Conservation (phyloP, 2,113 vertebrate species). For the Symphodus melops region DNA sequence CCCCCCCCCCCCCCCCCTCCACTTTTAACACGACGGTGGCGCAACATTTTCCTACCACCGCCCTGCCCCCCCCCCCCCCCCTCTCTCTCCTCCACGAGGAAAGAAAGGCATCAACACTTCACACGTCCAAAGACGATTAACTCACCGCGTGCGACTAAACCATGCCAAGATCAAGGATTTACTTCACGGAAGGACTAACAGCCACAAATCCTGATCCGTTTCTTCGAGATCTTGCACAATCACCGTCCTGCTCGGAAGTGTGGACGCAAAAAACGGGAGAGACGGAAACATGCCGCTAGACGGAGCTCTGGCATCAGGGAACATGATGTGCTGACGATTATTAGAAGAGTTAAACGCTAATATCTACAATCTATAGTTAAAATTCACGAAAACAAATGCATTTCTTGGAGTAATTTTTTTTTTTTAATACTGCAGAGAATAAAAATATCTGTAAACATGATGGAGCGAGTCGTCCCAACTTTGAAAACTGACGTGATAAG, state of each 20-base stretch:
- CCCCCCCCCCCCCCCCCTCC: too few relatives aligned
- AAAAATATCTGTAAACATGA: neutral
- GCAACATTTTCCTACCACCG: neutral
- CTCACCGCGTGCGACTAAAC: constrained; percentile 15
- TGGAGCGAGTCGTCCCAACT: neutral
- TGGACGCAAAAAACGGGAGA: neutral
- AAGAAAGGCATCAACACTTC: neutral
- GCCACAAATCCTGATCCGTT: neutral
- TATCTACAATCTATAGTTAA: too few relatives aligned
- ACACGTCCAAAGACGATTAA: neutral
- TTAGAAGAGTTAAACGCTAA: neutral
- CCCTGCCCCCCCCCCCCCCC: neutral
- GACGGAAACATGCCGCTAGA: constrained; percentile 30
- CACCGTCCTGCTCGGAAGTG: constrained; percentile 11
- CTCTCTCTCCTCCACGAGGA: neutral
- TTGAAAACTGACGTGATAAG: neutral
- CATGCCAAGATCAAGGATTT: neutral
- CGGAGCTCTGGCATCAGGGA: constrained; percentile 37
- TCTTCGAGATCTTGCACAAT: neutral
- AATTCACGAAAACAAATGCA: too few relatives aligned
- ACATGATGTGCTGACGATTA: constrained; percentile 3
- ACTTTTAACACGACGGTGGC: neutral
- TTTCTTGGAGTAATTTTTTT: too few relatives aligned
- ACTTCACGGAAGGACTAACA: neutral
- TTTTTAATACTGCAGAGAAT: too few relatives aligned